A percentile compares a stretch with the other conserved stretches of the same genome.
These are phyloP conservation scores for Deilephila porcellus DNA, from an alignment of 2,888 invertebrate species.

Conservation along the genomic window DNA sequence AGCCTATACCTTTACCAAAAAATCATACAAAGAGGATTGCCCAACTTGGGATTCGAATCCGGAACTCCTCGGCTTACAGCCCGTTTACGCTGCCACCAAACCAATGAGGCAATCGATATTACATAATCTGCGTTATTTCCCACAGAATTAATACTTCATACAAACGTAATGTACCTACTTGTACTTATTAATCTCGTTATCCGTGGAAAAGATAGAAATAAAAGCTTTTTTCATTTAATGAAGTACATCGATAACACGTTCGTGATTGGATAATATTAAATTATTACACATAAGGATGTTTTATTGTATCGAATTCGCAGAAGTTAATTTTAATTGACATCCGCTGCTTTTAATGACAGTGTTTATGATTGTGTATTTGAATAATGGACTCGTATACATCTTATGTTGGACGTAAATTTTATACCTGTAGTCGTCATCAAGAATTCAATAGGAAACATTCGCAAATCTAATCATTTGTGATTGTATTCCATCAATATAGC, in stretches of 20 bases:
- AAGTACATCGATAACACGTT: not conserved
- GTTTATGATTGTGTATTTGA: conserved; percentile 3
- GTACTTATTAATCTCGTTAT: not conserved
- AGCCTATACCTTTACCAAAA: too few species aligned
- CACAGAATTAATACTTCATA: not conserved
- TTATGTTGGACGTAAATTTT: not conserved
- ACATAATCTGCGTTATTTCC: too few species aligned
- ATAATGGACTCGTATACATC: not conserved
- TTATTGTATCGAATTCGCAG: conserved; percentile 1
- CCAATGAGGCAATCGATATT: too few species aligned
- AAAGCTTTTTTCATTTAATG: not conserved
- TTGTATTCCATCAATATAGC: not conserved
- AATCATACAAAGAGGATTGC: too few species aligned
- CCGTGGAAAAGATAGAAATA: not conserved
- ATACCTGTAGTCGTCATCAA: not conserved
- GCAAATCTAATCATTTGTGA: not conserved
- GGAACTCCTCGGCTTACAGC: too few species aligned
- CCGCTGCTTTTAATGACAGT: not conserved
- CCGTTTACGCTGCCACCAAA: too few species aligned
- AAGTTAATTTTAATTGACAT: conserved; percentile 9
- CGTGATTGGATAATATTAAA: not conserved
- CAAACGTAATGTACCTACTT: not conserved
- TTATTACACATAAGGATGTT: not conserved
- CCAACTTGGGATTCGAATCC: too few species aligned
- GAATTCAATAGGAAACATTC: not conserved